A percentile compares a stretch with the other conserved stretches of the same genome.
These are phyloP conservation scores for Spongia lamella DNA, from an alignment of 37 sponge, comb jelly and placozoan species.

Conservation along the genomic window DNA sequence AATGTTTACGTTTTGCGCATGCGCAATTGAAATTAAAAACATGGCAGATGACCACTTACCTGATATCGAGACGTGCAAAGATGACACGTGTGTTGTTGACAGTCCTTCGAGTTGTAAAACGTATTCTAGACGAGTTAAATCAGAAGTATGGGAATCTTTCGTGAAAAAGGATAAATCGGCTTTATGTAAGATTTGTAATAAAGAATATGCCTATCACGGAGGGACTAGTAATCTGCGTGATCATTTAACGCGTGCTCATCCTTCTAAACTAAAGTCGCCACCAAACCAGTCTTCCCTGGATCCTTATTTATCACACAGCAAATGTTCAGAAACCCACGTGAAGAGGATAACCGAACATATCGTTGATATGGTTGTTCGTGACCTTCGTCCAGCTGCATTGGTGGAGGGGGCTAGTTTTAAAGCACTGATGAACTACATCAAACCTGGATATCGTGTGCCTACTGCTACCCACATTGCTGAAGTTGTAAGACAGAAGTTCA, in stretches of 20 bases:
- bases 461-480: constrained; percentile 3
- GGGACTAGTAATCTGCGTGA: constrained; percentile 16
- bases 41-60: too few species aligned
- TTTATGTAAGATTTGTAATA: constrained; percentile 2
- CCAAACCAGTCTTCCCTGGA: background rate
- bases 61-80: too few species aligned
- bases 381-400: constrained; percentile 1
- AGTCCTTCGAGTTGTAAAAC: too few species aligned
- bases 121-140: too few species aligned
- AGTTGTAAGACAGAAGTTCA: background rate
- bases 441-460: constrained; percentile 19
- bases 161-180: too few species aligned
- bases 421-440: background rate
- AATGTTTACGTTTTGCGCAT: too few species aligned
- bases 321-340: background rate
- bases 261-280: background rate
- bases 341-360: constrained; percentile 20
- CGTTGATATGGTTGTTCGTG: constrained; percentile 14
- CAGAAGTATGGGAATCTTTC: too few species aligned
- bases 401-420: constrained; percentile 14
- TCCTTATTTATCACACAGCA: background rate
- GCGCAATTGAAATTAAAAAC: too few species aligned
- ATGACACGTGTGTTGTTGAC: too few species aligned
- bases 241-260: constrained; percentile 15
- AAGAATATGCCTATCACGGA: constrained; percentile 28